Conservation (phyloP, 2,113 vertebrate species). For the Oncorhynchus tshawytscha region DNA sequence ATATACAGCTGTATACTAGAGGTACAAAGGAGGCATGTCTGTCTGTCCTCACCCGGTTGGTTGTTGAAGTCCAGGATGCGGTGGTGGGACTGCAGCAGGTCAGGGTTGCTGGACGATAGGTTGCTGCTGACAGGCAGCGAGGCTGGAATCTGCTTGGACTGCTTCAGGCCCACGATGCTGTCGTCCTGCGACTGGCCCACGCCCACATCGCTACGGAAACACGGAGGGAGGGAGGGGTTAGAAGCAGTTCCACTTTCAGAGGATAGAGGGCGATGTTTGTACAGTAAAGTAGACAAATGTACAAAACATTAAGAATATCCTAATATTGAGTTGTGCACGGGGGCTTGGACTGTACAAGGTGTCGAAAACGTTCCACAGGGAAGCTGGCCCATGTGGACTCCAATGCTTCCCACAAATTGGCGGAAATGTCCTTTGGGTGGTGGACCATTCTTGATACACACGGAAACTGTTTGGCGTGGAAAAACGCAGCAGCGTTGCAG, state of each 20-base stretch:
- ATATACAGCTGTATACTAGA: neutral
- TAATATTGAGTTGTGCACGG: too few species aligned
- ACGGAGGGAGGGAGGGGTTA: conserved; percentile 12
- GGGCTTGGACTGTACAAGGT: too few species aligned
- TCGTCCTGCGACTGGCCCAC: conserved; percentile 98
- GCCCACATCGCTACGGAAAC: conserved; percentile 86
- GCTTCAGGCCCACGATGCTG: conserved; percentile 95
- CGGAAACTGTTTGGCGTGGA: too few species aligned
- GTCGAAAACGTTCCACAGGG: too few species aligned
- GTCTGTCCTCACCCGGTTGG: conserved; percentile 82
- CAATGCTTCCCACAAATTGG: too few species aligned
- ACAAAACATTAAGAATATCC: too few species aligned
- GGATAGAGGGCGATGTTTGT: conserved; percentile 51
- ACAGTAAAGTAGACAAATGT: neutral
- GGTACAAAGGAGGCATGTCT: neutral
- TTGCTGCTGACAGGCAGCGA: conserved; percentile 93
- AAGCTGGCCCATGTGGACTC: too few species aligned
- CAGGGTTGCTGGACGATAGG: conserved; percentile 94
- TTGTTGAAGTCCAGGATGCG: conserved; percentile 96
- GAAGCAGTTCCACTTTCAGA: conserved; percentile 34
- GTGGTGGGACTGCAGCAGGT: conserved; percentile 94
- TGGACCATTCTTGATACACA: too few species aligned
- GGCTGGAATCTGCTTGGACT: conserved; percentile 92
- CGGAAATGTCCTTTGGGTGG: too few species aligned
- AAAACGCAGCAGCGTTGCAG: too few species aligned